Evolutionary conservation across 2,888 invertebrate species (phyloP).

Genomic region (Lysandra coridon): DNA sequence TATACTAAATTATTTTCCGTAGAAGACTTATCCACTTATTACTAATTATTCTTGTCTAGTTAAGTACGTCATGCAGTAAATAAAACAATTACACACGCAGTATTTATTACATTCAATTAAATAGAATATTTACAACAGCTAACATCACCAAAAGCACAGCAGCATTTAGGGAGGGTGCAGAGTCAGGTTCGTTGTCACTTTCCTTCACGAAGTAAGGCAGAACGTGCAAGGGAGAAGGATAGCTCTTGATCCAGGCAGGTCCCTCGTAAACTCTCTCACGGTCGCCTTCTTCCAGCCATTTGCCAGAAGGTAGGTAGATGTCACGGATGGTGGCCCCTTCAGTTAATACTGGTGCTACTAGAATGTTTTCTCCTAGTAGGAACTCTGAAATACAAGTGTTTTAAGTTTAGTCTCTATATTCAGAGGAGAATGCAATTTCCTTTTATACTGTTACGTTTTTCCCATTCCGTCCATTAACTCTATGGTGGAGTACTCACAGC

Average conservation of each 20-base stretch:
- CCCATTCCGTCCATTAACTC: too few species aligned
- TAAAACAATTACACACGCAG: background rate
- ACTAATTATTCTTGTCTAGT: background rate
- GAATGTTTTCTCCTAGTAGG: constrained; percentile 86
- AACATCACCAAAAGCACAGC: constrained; percentile 49
- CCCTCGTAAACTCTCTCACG: constrained; percentile 73
- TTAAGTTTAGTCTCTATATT: background rate
- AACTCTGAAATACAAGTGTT: constrained; percentile 82
- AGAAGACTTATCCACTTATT: background rate
- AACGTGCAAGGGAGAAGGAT: constrained; percentile 83
- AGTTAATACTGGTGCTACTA: constrained; percentile 88
- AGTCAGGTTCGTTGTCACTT: constrained; percentile 35
- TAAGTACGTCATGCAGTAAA: background rate
- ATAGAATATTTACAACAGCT: constrained; percentile 41
- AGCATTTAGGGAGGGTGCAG: constrained; percentile 44
- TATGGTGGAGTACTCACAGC: too few species aligned
- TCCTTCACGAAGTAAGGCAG: constrained; percentile 84
- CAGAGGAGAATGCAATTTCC: background rate
- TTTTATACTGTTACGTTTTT: too few species aligned
- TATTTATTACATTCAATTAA: background rate
- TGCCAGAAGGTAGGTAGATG: constrained; percentile 88
- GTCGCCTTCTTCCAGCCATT: constrained; percentile 84
- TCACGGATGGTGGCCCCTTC: constrained; percentile 82
- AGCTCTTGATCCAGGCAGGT: constrained; percentile 80
- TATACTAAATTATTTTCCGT: background rate